Base-by-base conservation (phyloP, 2,888 invertebrate species). In the Sphinx pinastri region DNA sequence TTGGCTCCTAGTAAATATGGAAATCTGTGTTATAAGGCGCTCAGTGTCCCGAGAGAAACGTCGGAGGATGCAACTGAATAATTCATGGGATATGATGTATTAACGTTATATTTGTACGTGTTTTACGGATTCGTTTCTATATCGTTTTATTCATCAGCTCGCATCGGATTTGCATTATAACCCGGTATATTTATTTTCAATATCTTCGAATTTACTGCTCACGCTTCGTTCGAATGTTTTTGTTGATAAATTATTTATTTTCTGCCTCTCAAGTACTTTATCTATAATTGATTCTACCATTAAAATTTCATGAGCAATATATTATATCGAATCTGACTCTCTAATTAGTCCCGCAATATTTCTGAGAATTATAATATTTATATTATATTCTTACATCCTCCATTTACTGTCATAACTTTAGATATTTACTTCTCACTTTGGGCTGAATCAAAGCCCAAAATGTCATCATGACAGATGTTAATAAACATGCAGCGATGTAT, bases 1-100 rank as follows among this genome's bases (percentile, higher is more conserved):
- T 73, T 93, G 25, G 69, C 79, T 13, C 83, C 85, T 0, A 91
- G 88, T 72, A 77, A 81, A 70, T 51, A 81, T n/a, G 79, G 72
- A 66, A 55, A 68, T 2, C 14, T 78, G 6, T 89, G 89, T 72
- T 83, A 82, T 55, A 71, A 82, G 54, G 82, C 81, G 2, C 58
- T 87, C 4, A 73, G 69, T 38, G 60, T 45, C 14, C 60, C 69
- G 19, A 25, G 54, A 47, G 69, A 63, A 63, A 45, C 45, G 45
- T 38, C 45, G 16, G 31, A 58, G 60, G 69, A 54, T 54, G 54
- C 52, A 45, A 63, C 60, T 69, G 54, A 63, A 69, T 63, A 54
- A 54, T 63, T 55, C 69, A 67, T 54, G 69, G 14, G 60, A 63
- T 19, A 38, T 63, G 45, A 68, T 69, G 54, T 63, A 54, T 60